A percentile compares a stretch with the other conserved stretches of the same genome.
Conservation (phyloP, 2,888 invertebrate species). For the Andrena bucephala region DNA sequence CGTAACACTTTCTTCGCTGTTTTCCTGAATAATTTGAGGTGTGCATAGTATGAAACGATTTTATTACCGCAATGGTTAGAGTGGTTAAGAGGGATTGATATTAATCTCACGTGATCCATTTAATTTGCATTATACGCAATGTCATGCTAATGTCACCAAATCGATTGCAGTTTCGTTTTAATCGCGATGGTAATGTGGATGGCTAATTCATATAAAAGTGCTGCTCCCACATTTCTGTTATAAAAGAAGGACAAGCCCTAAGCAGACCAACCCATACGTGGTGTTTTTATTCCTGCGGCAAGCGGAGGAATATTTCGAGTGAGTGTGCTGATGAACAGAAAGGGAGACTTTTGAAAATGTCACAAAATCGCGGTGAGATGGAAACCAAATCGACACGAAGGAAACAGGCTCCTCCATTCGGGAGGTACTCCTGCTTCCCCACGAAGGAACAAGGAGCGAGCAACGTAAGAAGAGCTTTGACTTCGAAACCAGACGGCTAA, state of each 20-base stretch:
- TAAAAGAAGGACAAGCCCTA: no score
- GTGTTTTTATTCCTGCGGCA: neutral
- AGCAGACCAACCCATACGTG: neutral
- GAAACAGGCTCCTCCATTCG: neutral
- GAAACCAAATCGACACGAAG: neutral
- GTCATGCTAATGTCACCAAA: constrained; percentile 27
- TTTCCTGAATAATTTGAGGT: no score
- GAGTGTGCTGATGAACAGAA: constrained; percentile 28
- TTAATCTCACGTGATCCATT: no score
- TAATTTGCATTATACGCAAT: no score
- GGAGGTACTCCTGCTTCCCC: constrained; percentile 1
- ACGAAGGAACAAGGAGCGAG: neutral
- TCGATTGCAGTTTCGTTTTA: constrained; percentile 60
- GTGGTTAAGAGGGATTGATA: no score
- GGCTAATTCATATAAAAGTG: constrained; percentile 48
- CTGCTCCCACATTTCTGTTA: no score
- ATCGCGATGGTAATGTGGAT: constrained; percentile 52
- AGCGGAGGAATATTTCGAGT: constrained; percentile 39
- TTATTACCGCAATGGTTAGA: no score
- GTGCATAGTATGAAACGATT: no score
- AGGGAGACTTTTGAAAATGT: neutral
- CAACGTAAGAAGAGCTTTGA: neutral
- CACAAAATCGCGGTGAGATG: neutral
- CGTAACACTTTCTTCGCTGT: neutral
- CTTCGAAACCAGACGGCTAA: neutral